phyloP scores from a whole-genome alignment of 2,113 vertebrate genomes.

The Brienomyrus brachyistius region DNA sequence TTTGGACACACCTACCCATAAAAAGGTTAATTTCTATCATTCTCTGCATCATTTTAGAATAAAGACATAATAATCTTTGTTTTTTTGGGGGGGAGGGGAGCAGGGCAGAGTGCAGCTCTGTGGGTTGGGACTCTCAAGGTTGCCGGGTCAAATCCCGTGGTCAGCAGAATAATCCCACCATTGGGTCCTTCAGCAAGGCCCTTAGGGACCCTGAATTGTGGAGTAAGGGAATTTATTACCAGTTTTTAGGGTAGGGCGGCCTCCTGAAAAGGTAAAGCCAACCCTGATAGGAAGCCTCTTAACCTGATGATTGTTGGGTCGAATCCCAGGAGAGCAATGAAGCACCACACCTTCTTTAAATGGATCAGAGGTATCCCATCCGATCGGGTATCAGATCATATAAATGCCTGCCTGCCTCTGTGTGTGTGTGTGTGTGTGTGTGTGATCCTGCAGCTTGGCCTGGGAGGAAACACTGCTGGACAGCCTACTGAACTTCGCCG shows the following conservation, averaged over 20 bases:
- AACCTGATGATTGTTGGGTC: too few relatives aligned
- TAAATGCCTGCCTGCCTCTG: not conserved
- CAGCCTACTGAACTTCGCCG: slow-evolving; percentile 81
- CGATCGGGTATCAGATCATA: too few relatives aligned
- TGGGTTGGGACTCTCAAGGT: not conserved
- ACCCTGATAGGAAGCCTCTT: too few relatives aligned
- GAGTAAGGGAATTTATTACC: not conserved
- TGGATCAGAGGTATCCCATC: not conserved
- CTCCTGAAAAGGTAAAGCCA: not conserved
- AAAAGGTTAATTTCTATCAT: too few relatives aligned
- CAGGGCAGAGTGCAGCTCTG: too few relatives aligned
- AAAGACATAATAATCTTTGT: too few relatives aligned
- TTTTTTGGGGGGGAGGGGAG: too few relatives aligned
- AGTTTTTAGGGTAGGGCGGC: too few relatives aligned
- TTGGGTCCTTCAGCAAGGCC: not conserved
- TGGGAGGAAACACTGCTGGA: slow-evolving; percentile 90
- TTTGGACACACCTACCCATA: too few relatives aligned
- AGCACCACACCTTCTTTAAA: not conserved
- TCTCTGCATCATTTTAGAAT: too few relatives aligned
- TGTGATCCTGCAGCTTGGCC: slow-evolving; percentile 54
- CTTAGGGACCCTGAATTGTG: not conserved
- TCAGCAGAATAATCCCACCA: not conserved
- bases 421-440: not conserved
- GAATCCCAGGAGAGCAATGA: not conserved
- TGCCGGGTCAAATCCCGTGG: not conserved